Percentiles rank a stretch among this genome's conserved stretches.
These are phyloP conservation scores for Eristalis intricaria DNA, from an alignment of 2,888 invertebrate species.

Conservation along the genomic window DNA sequence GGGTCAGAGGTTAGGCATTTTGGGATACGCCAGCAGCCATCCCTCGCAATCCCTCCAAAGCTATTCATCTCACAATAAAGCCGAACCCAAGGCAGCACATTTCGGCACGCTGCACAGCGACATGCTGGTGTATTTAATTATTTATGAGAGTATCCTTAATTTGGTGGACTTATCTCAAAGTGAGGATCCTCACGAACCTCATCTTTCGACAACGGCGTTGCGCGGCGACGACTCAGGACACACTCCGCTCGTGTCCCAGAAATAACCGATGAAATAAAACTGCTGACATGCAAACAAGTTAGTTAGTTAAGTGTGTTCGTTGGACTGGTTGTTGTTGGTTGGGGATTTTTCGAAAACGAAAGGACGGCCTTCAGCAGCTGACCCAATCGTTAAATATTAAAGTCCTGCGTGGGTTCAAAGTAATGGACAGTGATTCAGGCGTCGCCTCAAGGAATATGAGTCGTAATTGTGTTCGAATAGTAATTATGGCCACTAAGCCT, in stretches of 20 bases:
- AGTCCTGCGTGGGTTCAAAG: background rate
- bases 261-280: constrained; percentile 8
- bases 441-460: background rate
- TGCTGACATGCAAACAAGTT: constrained; percentile 35
- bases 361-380: background rate
- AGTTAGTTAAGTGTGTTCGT: background rate
- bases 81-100: background rate
- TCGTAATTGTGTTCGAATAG: background rate
- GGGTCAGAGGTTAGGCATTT: constrained; percentile 56
- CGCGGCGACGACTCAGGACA: too few relatives aligned
- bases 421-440: background rate
- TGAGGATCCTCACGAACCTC: background rate
- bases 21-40: constrained; percentile 19
- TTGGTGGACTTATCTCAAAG: constrained; percentile 9
- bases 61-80: constrained; percentile 7
- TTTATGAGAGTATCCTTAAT: constrained; percentile 21
- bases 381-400: background rate
- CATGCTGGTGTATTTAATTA: constrained; percentile 50
- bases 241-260: constrained; percentile 7
- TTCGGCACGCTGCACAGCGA: constrained; percentile 5
- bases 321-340: background rate
- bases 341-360: background rate
- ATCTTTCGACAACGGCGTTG: background rate
- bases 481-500: background rate
- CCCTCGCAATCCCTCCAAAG: background rate